These are phyloP conservation scores for Cydia strobilella DNA, from an alignment of 1,140 invertebrate genomes.

Conservation along the genomic window DNA sequence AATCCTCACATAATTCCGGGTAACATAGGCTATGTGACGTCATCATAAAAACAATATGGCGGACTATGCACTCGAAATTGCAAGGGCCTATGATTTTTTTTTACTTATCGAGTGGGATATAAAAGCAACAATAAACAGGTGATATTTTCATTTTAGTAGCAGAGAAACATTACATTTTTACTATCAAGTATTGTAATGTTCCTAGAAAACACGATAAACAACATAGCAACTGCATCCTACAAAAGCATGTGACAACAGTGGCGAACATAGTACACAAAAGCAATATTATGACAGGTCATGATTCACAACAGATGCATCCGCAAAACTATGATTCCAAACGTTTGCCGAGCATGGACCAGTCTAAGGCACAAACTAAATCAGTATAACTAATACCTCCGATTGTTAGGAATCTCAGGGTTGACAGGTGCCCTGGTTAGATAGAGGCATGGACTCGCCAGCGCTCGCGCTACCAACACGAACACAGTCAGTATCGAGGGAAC, in stretches of 20 bases:
- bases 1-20: no score
- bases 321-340: background rate
- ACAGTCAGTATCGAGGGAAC: conserved; percentile 40
- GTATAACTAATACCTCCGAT: background rate
- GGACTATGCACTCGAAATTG: no score
- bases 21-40: no score
- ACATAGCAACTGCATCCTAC: background rate
- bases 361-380: background rate
- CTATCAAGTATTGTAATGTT: background rate
- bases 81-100: no score
- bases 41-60: no score
- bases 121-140: no score
- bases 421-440: background rate
- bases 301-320: conserved; percentile 20
- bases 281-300: conserved; percentile 28
- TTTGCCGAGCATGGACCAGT: background rate
- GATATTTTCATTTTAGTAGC: no score
- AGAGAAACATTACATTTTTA: background rate
- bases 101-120: no score
- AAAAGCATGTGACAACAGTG: conserved; percentile 12
- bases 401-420: background rate
- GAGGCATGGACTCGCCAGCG: background rate
- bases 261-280: conserved; percentile 18
- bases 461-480: background rate
- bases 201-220: background rate